Conservation (phyloP, 1,140 invertebrate genomes). For the Euura saliciscinereae region DNA sequence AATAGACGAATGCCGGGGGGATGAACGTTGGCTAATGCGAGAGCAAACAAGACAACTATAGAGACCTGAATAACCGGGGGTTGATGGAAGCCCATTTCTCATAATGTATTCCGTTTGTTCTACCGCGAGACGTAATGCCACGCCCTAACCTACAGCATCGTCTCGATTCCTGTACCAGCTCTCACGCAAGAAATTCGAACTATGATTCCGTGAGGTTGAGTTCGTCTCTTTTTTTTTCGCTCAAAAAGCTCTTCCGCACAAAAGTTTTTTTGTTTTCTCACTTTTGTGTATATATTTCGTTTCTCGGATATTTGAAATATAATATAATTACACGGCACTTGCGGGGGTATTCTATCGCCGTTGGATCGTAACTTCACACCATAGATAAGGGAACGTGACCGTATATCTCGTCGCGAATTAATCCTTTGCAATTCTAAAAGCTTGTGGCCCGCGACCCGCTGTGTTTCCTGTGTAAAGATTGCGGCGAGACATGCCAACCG, state of each 20-base stretch:
- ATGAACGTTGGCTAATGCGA: not conserved
- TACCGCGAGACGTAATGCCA: constrained; percentile 4
- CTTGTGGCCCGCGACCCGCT: constrained; percentile 13
- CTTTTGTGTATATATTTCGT: too few relatives aligned
- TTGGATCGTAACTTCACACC: not conserved
- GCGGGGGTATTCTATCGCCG: not conserved
- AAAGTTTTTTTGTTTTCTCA: too few relatives aligned
- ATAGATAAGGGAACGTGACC: not conserved
- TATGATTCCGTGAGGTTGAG: too few relatives aligned
- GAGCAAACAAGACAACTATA: not conserved
- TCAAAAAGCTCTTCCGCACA: too few relatives aligned
- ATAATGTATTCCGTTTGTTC: constrained; percentile 4
- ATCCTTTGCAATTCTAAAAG: constrained; percentile 15
- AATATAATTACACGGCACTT: too few relatives aligned
- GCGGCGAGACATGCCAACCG: constrained; percentile 19
- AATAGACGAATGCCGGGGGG: too few relatives aligned
- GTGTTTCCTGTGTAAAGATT: constrained; percentile 20
- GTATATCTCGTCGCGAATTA: constrained; percentile 15
- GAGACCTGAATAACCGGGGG: not conserved
- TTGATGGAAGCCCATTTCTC: constrained; percentile 1
- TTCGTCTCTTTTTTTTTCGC: too few relatives aligned
- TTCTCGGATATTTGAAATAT: too few relatives aligned
- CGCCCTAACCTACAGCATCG: not conserved
- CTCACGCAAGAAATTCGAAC: not conserved
- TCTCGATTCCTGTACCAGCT: too few relatives aligned